Conservation (phyloP, 2,797 vertebrate species). For the Sebastiscus albofasciatus region DNA sequence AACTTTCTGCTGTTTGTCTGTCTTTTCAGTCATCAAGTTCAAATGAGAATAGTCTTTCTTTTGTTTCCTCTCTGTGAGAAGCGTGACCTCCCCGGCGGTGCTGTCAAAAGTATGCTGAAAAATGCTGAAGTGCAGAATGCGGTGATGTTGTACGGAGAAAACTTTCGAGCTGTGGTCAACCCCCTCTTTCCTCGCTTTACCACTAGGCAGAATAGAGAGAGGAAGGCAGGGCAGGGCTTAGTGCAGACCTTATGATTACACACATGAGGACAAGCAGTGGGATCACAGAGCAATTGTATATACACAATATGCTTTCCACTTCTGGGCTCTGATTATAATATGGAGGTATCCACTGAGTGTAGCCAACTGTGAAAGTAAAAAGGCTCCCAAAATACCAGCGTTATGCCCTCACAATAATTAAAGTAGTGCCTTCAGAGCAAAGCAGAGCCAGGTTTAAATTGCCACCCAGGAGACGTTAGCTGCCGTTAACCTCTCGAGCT, state of each 20-base stretch:
- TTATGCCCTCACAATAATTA: conserved; percentile 11
- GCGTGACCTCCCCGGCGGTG: neutral
- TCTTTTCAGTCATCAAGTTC: neutral
- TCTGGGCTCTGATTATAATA: conserved; percentile 26
- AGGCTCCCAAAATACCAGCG: conserved; percentile 1
- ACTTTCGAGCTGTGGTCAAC: conserved; percentile 13
- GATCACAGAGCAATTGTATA: conserved; percentile 21
- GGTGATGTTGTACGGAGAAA: conserved; percentile 14
- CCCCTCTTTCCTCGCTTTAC: neutral
- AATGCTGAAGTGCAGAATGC: conserved; percentile 29
- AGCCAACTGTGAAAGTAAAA: conserved; percentile 8
- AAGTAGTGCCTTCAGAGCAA: neutral
- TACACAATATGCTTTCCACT: conserved; percentile 21
- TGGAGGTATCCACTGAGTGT: conserved; percentile 6
- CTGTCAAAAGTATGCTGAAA: conserved; percentile 11
- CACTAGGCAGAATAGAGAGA: neutral
- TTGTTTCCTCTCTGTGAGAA: neutral
- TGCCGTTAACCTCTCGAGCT: neutral
- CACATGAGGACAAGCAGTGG: neutral
- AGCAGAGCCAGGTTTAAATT: conserved; percentile 4
- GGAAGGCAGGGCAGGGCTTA: conserved; percentile 18
- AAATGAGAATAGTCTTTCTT: neutral
- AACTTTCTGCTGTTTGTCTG: neutral
- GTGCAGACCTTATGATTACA: conserved; percentile 25
- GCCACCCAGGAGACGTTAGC: conserved; percentile 7